Evolutionary conservation across 2,113 vertebrate species (phyloP), one percentile per base, ranked within the genome.

Genomic region (Corydoras maculifer): DNA sequence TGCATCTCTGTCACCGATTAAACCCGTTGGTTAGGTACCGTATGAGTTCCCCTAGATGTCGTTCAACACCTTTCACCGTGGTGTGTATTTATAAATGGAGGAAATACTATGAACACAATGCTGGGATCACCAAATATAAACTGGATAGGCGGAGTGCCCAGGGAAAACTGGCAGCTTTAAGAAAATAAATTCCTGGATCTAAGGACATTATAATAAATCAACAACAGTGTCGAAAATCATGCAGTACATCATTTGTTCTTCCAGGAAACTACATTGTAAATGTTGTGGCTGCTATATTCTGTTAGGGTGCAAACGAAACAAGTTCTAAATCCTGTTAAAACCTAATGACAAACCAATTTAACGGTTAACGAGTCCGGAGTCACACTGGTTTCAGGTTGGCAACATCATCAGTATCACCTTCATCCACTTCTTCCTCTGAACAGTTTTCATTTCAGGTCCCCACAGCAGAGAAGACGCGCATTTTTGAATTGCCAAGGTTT

Each of bases 151-250:
- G 57, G 25, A n/a, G 30, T 58, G 31, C 2, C 10, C 53, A 66
- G n/a, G 49, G 18, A 12, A 61, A 48, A 25, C 43, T 32, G 32
- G 54, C 18, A 15, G 43, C 53, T n/a, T 57, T 3, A 50, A 25
- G 11, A 14, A 18, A 67, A 3, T 5, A 31, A 55, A 67, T 43
- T 12, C 9, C 15, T 9, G 3, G 30, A 48, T 15, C 3, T n/a
- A 55, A 25, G 32, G 55, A 67, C 32, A 67, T 57, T 57, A 9
- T 57, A 55, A 67, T 67, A 67, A 67, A 35, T 67, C 30, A 67
- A 55, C 30, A 55, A 11, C 5, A 68, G 7, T 32, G 10, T 29
- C 10, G 65, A 57, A 35, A 58, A 68, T 43, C 2, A 35, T 68
- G 11, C 8, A 32, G 14, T 25, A 31, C n/a, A 2, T 8, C 5